Evolutionary conservation across 2,888 invertebrate genomes (phyloP).

Genomic region (Falcaria lacertinaria): DNA sequence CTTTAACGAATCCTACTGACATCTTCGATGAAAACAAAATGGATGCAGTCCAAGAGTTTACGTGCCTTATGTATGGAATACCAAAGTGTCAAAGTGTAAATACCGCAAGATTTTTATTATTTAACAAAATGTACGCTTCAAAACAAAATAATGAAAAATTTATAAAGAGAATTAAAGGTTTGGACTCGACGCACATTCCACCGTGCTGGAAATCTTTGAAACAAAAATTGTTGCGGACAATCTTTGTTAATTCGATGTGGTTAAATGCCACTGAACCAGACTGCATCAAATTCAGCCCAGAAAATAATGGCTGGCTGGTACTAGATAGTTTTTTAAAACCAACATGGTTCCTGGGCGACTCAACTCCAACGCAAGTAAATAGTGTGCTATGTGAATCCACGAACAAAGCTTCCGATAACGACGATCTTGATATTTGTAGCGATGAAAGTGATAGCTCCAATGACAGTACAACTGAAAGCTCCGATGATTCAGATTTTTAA

Average conservation of each 20-base stretch:
- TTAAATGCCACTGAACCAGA: slow-evolving; percentile 20
- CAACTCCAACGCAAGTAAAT: too few relatives aligned
- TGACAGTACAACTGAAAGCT: too few relatives aligned
- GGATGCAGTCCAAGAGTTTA: slow-evolving; percentile 33
- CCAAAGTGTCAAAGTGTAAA: slow-evolving; percentile 27
- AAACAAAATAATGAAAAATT: slow-evolving; percentile 28
- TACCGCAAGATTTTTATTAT: slow-evolving; percentile 30
- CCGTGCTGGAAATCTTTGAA: slow-evolving; percentile 26
- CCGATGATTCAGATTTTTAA: too few relatives aligned
- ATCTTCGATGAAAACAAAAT: slow-evolving; percentile 31
- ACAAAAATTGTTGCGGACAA: slow-evolving; percentile 26
- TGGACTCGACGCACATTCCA: slow-evolving; percentile 26
- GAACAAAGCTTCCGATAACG: too few relatives aligned
- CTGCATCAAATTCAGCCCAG: slow-evolving; percentile 21
- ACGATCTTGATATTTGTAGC: too few relatives aligned
- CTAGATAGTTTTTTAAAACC: slow-evolving; percentile 15
- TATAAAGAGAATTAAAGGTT: slow-evolving; percentile 29
- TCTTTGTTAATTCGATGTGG: slow-evolving; percentile 22
- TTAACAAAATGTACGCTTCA: slow-evolving; percentile 25
- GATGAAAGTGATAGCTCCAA: too few relatives aligned
- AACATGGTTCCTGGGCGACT: slow-evolving; percentile 10
- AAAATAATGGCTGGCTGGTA: slow-evolving; percentile 22
- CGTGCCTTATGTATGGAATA: slow-evolving; percentile 30
- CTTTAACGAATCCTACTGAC: slow-evolving; percentile 24
- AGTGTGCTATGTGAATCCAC: too few relatives aligned